Evolutionary conservation across 1,140 invertebrate species (phyloP), one percentile per base, ranked within the genome.

Genomic region (Adoxophyes honmai): DNA sequence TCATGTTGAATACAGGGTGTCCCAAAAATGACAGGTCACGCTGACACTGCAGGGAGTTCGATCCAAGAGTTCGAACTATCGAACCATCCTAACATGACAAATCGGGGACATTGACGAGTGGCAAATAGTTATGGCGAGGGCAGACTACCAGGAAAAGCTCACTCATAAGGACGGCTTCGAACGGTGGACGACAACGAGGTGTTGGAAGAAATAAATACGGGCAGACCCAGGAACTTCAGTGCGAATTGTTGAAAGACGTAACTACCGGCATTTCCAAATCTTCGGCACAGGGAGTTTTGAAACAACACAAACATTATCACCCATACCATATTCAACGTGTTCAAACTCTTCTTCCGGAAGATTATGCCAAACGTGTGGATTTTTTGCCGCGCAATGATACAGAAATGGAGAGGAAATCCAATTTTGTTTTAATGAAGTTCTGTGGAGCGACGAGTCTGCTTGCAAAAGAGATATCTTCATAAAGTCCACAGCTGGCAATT

Each of bases 261-360:
- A n/a, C n/a, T n/a, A 57, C 42, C 4, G 42, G 55, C 0, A 35
- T 57, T 11, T 14, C 55, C 1, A 57, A 57, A 44, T 35, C 39
- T 1, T 16, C 55, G 4, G 55, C 18, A 10, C 28, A 57, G 3
- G 13, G 55, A 28, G 13, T 57, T 18, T n/a, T 51, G 1, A 48
- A 37, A 18, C 39, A 33, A 1, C 10, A 48, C 16, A 28, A 37
- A 11, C 51, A 57, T n/a, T n/a, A n/a, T 13, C 55, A 57, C 11
- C 39, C 55, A 4, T 57, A 57, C 42, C 55, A 57, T 13, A 37
- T 57, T n/a, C 55, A 51, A 51, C 21, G 55, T 0, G 55, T 57
- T n/a, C 55, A 57, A 36, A 37, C 28, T 4, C 16, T 57, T 4
- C 55, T 57, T 57, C 34, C 55, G 4, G 8, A 6, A 4, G 55